Base-by-base conservation (phyloP, 2,113 vertebrate genomes). In the Scomber scombrus region DNA sequence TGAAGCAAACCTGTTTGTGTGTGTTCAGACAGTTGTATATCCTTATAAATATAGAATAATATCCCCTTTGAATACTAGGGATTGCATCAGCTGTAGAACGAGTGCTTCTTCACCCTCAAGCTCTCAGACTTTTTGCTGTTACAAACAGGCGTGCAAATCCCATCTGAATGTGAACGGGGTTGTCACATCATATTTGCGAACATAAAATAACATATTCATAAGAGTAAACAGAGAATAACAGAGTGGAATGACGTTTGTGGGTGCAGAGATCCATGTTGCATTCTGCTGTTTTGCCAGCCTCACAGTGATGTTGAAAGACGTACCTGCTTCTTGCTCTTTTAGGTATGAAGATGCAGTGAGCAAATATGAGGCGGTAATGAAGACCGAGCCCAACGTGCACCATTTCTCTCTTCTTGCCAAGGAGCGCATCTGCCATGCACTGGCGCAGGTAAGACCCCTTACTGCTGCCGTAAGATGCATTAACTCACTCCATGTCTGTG, bases 361-460 rank as follows among this genome's bases (percentile, higher is more conserved):
- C 87, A 99, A 99, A 88, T 99, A 97, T 0, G 93, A 97, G 18
- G 92, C 95, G 0, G 96, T 97, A 85, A 97, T 97, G 94, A 96
- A 97, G 90, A 97, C 95, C 0, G 98, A 99, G 81, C 96, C 97
- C 55, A 91, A 94, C 8, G 93, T 98, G 72, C 90, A 77, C 3
- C 45, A 95, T 66, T 98, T 97, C 67, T 89, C 94, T 40, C 61
- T 94, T 23, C 94, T 95, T 43, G 97, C 97, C 79, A 97, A 97
- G 91, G 96, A 98, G 89, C 96, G 98, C 66, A 97, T 98, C 80
- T 99, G 98, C 81, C 97, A 99, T 75, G 97, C 97, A 15, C 94
- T 97, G 45, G 94, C 96, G 8, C 97, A 97, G 95, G 98, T 99
- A 31, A 76, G 85, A 29, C 40, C 21, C 29, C 26, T 21, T 1